Base-by-base conservation (phyloP, 2,797 vertebrate species). In the Clarias fuscus region DNA sequence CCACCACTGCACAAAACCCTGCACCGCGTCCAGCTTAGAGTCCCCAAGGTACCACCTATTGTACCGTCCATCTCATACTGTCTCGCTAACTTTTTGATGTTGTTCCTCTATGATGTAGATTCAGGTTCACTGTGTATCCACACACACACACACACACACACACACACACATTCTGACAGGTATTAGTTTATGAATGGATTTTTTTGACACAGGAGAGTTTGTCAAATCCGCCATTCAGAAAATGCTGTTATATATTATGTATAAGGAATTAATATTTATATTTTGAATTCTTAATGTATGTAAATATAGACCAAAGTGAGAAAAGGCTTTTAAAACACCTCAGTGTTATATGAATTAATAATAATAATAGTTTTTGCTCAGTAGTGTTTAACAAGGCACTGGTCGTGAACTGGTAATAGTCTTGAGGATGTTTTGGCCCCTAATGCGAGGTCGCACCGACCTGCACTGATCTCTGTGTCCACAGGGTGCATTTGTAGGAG, bases 1-100 rank as follows among this genome's bases (percentile, higher is more conserved):
- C 94, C 94, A 1, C 95, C 94, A 0, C 93, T 96, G 86, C 94
- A 96, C 89, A 96, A 95, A 81, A 95, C 94, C 73, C 91, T 96
- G 88, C 95, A 96, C 73, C 94, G 92, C 88, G 93, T 96, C 64
- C 85, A 95, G 87, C 92, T 96, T 10, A 90, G 79, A 62, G 58
- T 96, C 83, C 94, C 92, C 87, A 95, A 77, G 95, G 95, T 96
- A 94, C 3, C 15, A 6, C 30, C 61, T 15, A 40, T 61, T 43
- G 43, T 43, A 7, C 43, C 43, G 43, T 43, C 43, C 43, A 20
- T 33, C 65, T 20, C 18, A 43, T 48, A 48, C 7, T 3, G 20
- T 64, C 40, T 64, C 56, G 58, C 14, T 59, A 56, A 84, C 20
- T 40, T 81, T 17, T 81, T 7, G 10, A 15, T 4, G 1, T 43